Conservation (phyloP, 2,888 invertebrate species). For the Carterocephalus palaemon region DNA sequence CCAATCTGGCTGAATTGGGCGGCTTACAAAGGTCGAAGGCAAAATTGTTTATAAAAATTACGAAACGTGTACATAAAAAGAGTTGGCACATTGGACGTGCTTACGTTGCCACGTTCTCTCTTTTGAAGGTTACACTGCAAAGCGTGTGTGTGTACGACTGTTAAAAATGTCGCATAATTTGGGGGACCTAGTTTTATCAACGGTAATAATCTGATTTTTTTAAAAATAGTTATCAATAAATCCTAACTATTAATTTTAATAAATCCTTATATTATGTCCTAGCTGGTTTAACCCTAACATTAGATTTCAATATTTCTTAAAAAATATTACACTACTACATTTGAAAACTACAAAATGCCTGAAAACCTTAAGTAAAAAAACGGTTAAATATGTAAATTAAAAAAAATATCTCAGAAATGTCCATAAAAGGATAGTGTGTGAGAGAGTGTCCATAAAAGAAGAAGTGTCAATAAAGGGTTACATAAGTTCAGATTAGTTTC, state of each 20-base stretch:
- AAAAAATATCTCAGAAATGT: neutral
- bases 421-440: conserved; percentile 12
- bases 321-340: no score
- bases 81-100: conserved; percentile 77
- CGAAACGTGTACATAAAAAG: conserved; percentile 68
- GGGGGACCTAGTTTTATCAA: conserved; percentile 56
- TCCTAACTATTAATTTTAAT: no score
- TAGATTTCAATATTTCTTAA: no score
- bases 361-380: no score
- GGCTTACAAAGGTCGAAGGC: conserved; percentile 74
- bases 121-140: conserved; percentile 68
- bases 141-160: conserved; percentile 66
- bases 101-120: conserved; percentile 70
- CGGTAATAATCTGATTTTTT: no score
- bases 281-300: no score
- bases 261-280: no score
- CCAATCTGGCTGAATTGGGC: conserved; percentile 73
- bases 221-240: no score
- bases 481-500: no score
- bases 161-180: conserved; percentile 64
- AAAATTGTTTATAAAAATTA: conserved; percentile 74
- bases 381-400: neutral
- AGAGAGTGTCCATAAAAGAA: no score
- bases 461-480: no score
- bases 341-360: no score